Evolutionary conservation across 2,888 invertebrate genomes (phyloP).

Genomic region (Phyllotreta cruciferae): DNA sequence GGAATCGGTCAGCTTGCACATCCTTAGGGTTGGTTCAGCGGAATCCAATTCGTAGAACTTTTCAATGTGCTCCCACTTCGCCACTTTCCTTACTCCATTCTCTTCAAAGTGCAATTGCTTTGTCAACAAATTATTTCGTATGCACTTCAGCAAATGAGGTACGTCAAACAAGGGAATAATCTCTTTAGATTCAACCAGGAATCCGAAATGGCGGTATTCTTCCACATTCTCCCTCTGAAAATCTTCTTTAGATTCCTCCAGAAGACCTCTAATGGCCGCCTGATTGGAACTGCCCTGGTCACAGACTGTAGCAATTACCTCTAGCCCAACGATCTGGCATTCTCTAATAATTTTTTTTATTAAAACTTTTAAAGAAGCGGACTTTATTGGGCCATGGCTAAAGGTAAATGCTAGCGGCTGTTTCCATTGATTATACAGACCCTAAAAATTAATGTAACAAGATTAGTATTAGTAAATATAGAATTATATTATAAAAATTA

Average conservation of each 20-base stretch:
- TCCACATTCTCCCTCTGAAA: not conserved
- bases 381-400: not conserved
- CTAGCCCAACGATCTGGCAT: constrained; percentile 32
- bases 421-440: not conserved
- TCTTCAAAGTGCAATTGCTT: constrained; percentile 14
- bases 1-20: constrained; percentile 36
- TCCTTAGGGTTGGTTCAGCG: constrained; percentile 11
- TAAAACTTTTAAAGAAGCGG: not conserved
- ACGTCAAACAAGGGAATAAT: constrained; percentile 35
- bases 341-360: constrained; percentile 1
- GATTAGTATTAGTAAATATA: too few species aligned
- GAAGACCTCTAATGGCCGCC: constrained; percentile 12
- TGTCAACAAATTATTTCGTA: constrained; percentile 41
- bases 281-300: constrained; percentile 35
- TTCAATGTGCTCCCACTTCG: constrained; percentile 23
- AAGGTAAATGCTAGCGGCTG: constrained; percentile 8
- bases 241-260: not conserved
- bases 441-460: too few species aligned
- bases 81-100: constrained; percentile 11
- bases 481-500: not conserved
- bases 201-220: constrained; percentile 31
- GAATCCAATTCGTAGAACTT: constrained; percentile 19
- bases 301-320: constrained; percentile 37
- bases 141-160: constrained; percentile 36
- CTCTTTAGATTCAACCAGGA: constrained; percentile 28